Percentiles rank a stretch among this genome's conserved stretches.
These are phyloP conservation scores for Drosophila seguyi DNA, from an alignment of 1,140 invertebrate genomes.

Conservation along the genomic window DNA sequence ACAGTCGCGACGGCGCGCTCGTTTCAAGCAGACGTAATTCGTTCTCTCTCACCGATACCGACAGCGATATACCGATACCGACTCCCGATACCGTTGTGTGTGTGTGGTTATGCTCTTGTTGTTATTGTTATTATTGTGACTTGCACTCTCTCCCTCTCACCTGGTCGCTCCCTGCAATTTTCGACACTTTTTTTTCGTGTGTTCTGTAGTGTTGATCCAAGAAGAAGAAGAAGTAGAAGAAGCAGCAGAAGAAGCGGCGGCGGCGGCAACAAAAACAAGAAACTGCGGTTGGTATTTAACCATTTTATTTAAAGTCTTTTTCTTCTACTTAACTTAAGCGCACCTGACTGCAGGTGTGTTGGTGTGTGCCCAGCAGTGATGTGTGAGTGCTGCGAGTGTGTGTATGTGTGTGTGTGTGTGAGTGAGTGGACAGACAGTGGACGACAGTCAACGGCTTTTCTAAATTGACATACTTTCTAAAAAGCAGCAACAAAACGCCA, in stretches of 20 bases:
- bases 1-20: conserved; percentile 80
- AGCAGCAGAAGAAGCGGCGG: conserved; percentile 2
- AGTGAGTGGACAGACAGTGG: conserved; percentile 51
- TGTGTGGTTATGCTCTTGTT: conserved; percentile 40
- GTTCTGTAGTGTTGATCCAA: conserved; percentile 50
- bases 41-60: conserved; percentile 32
- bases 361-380: conserved; percentile 1
- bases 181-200: conserved; percentile 68
- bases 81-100: conserved; percentile 29
- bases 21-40: conserved; percentile 69
- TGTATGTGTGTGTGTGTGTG: conserved; percentile 17
- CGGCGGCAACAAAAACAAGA: conserved; percentile 25
- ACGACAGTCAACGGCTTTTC: conserved; percentile 80
- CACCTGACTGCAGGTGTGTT: conserved; percentile 23
- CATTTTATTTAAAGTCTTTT: conserved; percentile 12
- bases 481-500: conserved; percentile 59
- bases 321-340: conserved; percentile 19
- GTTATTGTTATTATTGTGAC: conserved; percentile 31
- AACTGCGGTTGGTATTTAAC: conserved; percentile 57
- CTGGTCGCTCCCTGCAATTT: conserved; percentile 31
- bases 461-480: conserved; percentile 84
- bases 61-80: conserved; percentile 16
- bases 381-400: conserved; percentile 22
- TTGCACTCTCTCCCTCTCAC: conserved; percentile 24
- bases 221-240: conserved; percentile 7